Base-by-base conservation (phyloP, 2,888 invertebrate species). In the Periphyllus acericola region DNA sequence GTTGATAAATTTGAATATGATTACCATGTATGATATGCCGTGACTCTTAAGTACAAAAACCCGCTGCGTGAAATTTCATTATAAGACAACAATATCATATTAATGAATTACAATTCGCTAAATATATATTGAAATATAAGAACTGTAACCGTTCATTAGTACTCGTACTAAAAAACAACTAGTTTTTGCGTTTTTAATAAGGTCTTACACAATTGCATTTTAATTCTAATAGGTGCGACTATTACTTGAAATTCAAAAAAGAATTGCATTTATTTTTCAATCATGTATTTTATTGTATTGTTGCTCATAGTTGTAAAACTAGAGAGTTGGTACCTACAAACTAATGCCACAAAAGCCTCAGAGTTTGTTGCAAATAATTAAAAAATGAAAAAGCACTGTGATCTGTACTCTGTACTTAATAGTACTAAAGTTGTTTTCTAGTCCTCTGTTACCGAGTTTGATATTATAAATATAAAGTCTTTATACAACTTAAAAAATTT, bases 1-100 rank as follows among this genome's bases (percentile, higher is more conserved):
- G 66, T 66, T 36, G 8, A 32, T 46, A 40, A 66, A 84, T 76
- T 83, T 83, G 3, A 55, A 74, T 74, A 83, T 74, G 25, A 60
- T 60, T 60, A 60, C 25, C 25, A 60, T 83, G 9, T 76, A n/a
- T 29, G 32, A 11, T 29, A 17, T 46, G 11, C 34, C 29, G 21
- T 19, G 17, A 14, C 34, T 66, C 19, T 60, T 29, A 9, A 55
- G 72, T 32, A 60, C 17, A 72, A 75, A 74, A 74, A 52, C 25
- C 82, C 71, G 71, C 25, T 55, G 52, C 52, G 32, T 46, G 32
- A 72, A 72, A 72, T 40, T 29, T 60, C 34, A 40, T 75, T 55
- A 40, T 72, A 75, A 19, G 21, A 60, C 32, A 32, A 83, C 34
- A 83, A 83, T 55, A 55, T 36, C 34, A 25, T 25, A 55, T 19